Evolutionary conservation across 2,888 invertebrate genomes (phyloP).

Genomic region (Thumatha senex): DNA sequence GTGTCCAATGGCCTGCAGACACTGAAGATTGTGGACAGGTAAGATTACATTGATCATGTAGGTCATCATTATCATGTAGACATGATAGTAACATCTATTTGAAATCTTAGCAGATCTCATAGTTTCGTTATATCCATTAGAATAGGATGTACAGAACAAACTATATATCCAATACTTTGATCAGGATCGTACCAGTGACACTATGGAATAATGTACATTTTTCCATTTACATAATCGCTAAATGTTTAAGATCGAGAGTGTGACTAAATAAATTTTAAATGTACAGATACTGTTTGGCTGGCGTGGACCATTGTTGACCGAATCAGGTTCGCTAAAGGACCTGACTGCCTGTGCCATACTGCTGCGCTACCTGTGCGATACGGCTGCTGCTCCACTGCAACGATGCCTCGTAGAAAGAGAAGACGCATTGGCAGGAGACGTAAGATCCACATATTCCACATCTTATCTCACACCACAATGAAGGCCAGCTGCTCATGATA

Average conservation of each 20-base stretch:
- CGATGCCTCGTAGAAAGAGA: slow-evolving; percentile 91
- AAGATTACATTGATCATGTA: not conserved
- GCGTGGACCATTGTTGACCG: slow-evolving; percentile 88
- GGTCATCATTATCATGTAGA: too few relatives aligned
- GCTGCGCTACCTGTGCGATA: slow-evolving; percentile 92
- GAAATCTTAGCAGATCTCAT: too few relatives aligned
- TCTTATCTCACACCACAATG: not conserved
- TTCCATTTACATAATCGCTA: too few relatives aligned
- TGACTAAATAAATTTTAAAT: not conserved
- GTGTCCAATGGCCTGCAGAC: slow-evolving; percentile 90
- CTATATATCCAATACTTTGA: too few relatives aligned
- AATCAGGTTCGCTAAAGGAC: slow-evolving; percentile 80
- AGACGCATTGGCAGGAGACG: slow-evolving; percentile 91
- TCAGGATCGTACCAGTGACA: too few relatives aligned
- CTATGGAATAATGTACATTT: too few relatives aligned
- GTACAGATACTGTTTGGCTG: slow-evolving; percentile 85
- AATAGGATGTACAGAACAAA: too few relatives aligned
- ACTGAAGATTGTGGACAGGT: slow-evolving; percentile 92
- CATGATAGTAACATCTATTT: too few relatives aligned
- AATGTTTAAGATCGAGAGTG: too few relatives aligned
- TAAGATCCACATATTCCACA: slow-evolving; percentile 62
- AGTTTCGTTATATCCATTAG: too few relatives aligned
- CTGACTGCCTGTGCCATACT: slow-evolving; percentile 87
- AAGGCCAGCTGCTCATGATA: too few relatives aligned
- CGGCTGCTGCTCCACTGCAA: slow-evolving; percentile 93